Conservation (phyloP, 2,797 vertebrate genomes). For the Taenioides sp. region DNA sequence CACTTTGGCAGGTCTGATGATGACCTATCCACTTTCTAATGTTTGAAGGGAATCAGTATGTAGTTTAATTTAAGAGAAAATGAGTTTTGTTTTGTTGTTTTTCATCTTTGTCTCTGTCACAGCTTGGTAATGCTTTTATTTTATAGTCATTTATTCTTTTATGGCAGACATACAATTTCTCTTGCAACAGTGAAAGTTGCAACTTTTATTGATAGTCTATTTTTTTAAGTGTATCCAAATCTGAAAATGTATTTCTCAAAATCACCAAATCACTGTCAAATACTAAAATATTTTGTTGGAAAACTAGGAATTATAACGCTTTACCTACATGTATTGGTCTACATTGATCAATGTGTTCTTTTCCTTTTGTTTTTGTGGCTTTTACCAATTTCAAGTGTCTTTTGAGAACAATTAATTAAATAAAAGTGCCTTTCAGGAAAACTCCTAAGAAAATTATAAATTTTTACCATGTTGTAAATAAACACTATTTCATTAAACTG, state of each 20-base stretch:
- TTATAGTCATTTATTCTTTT: neutral
- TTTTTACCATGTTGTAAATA: slow-evolving; percentile 71
- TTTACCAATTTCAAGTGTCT: slow-evolving; percentile 55
- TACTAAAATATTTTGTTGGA: neutral
- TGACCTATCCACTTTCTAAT: neutral
- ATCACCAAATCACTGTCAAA: slow-evolving; percentile 13
- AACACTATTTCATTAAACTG: slow-evolving; percentile 57
- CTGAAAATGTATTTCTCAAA: slow-evolving; percentile 34
- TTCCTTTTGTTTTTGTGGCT: slow-evolving; percentile 54
- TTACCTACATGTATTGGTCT: slow-evolving; percentile 16
- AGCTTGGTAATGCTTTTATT: neutral
- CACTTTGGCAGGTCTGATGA: slow-evolving; percentile 31
- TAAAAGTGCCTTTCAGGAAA: slow-evolving; percentile 75
- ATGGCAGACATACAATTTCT: neutral
- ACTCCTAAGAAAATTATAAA: slow-evolving; percentile 69
- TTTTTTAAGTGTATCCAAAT: slow-evolving; percentile 27
- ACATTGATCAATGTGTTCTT: slow-evolving; percentile 6
- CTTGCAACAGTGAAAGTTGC: neutral
- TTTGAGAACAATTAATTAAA: slow-evolving; percentile 56
- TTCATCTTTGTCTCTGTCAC: slow-evolving; percentile 24
- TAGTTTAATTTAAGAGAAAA: slow-evolving; percentile 27
- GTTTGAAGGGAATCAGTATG: slow-evolving; percentile 29
- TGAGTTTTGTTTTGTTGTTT: slow-evolving; percentile 15
- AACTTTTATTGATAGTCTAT: slow-evolving; percentile 1
- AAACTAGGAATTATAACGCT: neutral